Conservation (phyloP, 2,888 invertebrate species). For the Xestia c-nigrum region DNA sequence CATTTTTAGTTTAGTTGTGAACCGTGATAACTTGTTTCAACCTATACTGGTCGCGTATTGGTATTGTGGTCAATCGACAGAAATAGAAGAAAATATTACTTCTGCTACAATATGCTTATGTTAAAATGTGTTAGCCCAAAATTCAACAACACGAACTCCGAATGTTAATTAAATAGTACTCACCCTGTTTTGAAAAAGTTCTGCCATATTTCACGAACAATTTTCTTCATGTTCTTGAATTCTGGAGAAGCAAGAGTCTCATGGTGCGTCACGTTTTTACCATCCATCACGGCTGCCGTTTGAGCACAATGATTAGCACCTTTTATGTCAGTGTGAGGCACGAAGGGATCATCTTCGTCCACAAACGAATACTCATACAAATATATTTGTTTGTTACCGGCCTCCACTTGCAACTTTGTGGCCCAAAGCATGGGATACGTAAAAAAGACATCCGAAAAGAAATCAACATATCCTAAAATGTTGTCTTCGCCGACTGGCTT, state of each 20-base stretch:
- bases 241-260: constrained; percentile 60
- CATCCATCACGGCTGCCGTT: constrained; percentile 56
- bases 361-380: constrained; percentile 77
- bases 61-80: neutral
- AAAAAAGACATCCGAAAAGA: constrained; percentile 71
- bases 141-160: neutral
- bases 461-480: constrained; percentile 70
- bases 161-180: constrained; percentile 34
- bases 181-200: constrained; percentile 75
- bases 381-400: constrained; percentile 75
- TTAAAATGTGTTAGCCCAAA: neutral
- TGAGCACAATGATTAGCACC: constrained; percentile 74
- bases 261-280: constrained; percentile 35
- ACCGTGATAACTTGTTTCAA: no score
- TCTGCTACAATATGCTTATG: neutral
- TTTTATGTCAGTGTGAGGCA: constrained; percentile 65
- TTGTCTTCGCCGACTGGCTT: constrained; percentile 64
- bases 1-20: no score
- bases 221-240: constrained; percentile 60
- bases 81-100: neutral
- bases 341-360: constrained; percentile 64
- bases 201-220: constrained; percentile 70
- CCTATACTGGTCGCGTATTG: no score
- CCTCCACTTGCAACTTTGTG: constrained; percentile 69
- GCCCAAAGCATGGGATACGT: constrained; percentile 68